Conservation (phyloP, 2,888 invertebrate genomes). For the Agrochola macilenta region DNA sequence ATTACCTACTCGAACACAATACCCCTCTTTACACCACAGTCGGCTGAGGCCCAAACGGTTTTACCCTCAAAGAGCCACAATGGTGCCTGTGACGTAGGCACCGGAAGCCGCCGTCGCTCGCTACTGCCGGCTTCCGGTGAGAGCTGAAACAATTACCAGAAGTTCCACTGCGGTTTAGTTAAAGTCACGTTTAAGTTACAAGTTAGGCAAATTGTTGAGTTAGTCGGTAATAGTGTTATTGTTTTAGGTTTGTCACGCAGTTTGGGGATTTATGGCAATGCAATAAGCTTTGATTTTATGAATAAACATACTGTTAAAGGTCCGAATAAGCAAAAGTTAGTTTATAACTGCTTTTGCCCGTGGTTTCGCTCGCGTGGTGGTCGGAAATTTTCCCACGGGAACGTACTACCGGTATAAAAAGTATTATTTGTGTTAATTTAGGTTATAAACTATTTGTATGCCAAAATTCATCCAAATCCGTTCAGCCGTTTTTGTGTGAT, state of each 20-base stretch:
- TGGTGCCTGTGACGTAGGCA: constrained; percentile 69
- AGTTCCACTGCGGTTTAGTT: constrained; percentile 41
- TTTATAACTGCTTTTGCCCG: too few relatives aligned
- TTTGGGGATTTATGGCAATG: neutral
- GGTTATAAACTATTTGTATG: too few relatives aligned
- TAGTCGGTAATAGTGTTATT: constrained; percentile 15
- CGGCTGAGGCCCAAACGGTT: constrained; percentile 60
- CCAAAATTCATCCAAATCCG: too few relatives aligned
- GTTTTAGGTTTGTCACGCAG: neutral
- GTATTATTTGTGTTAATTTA: too few relatives aligned
- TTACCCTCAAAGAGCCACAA: constrained; percentile 68
- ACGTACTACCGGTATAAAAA: too few relatives aligned
- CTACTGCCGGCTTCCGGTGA: constrained; percentile 69
- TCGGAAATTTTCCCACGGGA: too few relatives aligned
- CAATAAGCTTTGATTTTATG: neutral
- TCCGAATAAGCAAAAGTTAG: too few relatives aligned
- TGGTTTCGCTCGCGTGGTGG: too few relatives aligned
- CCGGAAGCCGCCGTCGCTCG: constrained; percentile 70
- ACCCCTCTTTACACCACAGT: constrained; percentile 53
- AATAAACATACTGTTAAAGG: neutral
- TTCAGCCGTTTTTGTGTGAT: too few relatives aligned
- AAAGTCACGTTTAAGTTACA: constrained; percentile 19
- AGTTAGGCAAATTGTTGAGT: constrained; percentile 42
- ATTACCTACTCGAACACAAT: constrained; percentile 50
- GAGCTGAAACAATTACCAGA: constrained; percentile 58